Evolutionary conservation across 2,888 invertebrate species (phyloP), one percentile per base, ranked within the genome.

Genomic region (Patella pellucida): DNA sequence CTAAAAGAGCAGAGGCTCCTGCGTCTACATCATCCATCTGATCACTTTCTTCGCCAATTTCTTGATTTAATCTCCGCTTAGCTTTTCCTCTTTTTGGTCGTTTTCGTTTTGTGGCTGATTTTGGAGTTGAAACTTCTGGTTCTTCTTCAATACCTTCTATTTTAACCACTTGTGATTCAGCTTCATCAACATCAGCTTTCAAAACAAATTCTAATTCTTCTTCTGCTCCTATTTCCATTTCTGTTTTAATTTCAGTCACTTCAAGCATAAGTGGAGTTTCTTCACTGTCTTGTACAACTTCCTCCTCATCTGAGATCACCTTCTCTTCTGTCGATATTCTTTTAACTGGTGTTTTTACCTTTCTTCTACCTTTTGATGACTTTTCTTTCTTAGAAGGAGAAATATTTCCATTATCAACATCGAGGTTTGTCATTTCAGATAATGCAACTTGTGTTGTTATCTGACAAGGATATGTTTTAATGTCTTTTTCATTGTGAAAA

Each of bases 121-220:
- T 41, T 41, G 41, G 41, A 41, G 41, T 41, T 62, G 62, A 11
- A 23, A 19, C 14, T 12, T 19, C 11, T 12, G 62, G 62, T 23
- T 23, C 9, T 3, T 62, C 62, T 23, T 62, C 62, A 62, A 23
- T 23, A 23, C 4, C 62, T 41, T 41, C 41, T 41, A 4, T 41
- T 41, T 41, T 41, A 9, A 41, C 9, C 41, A 41, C 41, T 41
- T 41, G 41, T 41, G 41, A 41, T 41, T 41, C 41, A 9, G 41
- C 41, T 23, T 62, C 62, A 62, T 62, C 62, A 0, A 23, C 19
- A 23, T 62, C 62, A 23, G 19, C 19, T 62, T 62, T 62, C 9
- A 62, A 19, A 62, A 62, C 62, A 62, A 62, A 62, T 62, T 62
- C 62, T 62, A 62, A 3, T 62, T 62, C 62, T 62, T 62, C 62